Evolutionary conservation across 2,113 vertebrate genomes (phyloP), one percentile per base, ranked within the genome.

Genomic region (Pygoscelis antarcticus): DNA sequence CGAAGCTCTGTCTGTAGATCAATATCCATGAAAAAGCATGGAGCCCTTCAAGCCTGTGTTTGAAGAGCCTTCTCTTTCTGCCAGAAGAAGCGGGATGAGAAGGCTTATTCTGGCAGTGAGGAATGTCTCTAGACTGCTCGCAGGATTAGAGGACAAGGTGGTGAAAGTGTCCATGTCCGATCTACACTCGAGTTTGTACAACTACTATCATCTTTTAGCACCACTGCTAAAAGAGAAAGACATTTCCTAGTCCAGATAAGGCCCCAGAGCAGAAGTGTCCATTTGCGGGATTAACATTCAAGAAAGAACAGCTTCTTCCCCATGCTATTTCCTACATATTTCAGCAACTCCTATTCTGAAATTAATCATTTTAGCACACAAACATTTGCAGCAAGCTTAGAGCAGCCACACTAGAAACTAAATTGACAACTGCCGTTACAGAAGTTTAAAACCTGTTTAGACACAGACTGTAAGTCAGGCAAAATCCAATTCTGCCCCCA

Each of bases 381-480:
- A 85, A 66, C 1, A 0, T 65, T 72, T 40, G 44, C 66, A 49
- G 74, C 0, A 19, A 90, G 62, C 58, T 88, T n/a, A 34, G 11
- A 78, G 58, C 32, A 64, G 38, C 9, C 68, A 66, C 54, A 15
- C 16, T 36, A 49, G 34, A 55, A 76, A 54, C 7, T 2, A 68
- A 88, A 54, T 47, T 65, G 78, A 88, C 82, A 74, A 54, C 29
- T 1, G 0, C 46, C 1, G 0, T 12, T 46, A 26, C 18, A 60
- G 36, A 89, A 96, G 91, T 90, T 90, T 86, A 92, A 55, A 87
- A 70, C n/a, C 64, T 89, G 80, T 77, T 82, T 40, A 82, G 87
- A 79, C 17, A 82, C 44, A 86, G 78, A 54, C 76, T 49, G 54
- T 95, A 93, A 69, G 70, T 68, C 78, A 83, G 74, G 57, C 72